phyloP scores from a whole-genome alignment of 2,888 invertebrate genomes.

The Harpalus rubripes region DNA sequence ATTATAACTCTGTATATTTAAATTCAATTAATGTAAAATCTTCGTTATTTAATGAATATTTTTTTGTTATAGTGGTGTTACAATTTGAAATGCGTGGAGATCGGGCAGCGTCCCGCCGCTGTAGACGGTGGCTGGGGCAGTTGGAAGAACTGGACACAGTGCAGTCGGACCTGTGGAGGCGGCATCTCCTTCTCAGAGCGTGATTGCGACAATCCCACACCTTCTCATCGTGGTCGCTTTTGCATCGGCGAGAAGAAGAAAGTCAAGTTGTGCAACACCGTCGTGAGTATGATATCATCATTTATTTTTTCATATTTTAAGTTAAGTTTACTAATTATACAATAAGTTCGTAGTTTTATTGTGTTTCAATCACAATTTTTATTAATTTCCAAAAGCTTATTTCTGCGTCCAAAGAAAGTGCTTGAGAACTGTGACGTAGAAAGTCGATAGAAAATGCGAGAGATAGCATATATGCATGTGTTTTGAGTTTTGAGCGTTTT shows the following conservation, averaged over 20 bases:
- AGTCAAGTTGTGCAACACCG: conserved; percentile 82
- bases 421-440: too few relatives aligned
- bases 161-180: conserved; percentile 83
- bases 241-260: conserved; percentile 82
- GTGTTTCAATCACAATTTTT: too few relatives aligned
- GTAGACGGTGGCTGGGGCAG: conserved; percentile 85
- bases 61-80: conserved; percentile 82
- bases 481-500: too few relatives aligned
- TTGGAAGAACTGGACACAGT: conserved; percentile 81
- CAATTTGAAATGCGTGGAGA: conserved; percentile 81
- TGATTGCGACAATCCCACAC: conserved; percentile 83
- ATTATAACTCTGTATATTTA: too few relatives aligned
- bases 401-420: neutral
- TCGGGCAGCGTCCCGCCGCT: conserved; percentile 81
- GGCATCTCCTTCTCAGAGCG: conserved; percentile 81
- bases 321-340: neutral
- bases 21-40: too few relatives aligned
- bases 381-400: neutral
- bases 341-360: too few relatives aligned
- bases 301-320: conserved; percentile 21
- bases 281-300: conserved; percentile 72
- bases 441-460: too few relatives aligned
- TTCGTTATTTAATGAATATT: neutral
- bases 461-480: too few relatives aligned
- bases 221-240: conserved; percentile 82